Conservation (phyloP, 2,888 invertebrate species). For the Platynereis dumerilii region DNA sequence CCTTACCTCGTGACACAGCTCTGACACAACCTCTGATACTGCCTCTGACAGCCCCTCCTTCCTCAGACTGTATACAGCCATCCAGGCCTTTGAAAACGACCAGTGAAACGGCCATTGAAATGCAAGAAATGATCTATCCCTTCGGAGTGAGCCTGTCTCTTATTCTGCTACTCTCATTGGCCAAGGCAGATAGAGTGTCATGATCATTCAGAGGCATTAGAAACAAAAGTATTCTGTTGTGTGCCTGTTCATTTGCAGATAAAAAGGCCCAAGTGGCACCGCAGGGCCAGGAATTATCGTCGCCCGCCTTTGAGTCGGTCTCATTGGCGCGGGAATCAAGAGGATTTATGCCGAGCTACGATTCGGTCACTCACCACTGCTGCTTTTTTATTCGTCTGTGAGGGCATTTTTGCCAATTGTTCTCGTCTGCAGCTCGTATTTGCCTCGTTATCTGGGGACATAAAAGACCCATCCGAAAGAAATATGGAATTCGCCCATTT, state of each 20-base stretch:
- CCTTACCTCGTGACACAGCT: no score
- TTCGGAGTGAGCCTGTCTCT: no score
- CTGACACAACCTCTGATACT: no score
- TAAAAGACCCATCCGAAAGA: conserved; percentile 20
- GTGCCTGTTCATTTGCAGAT: not conserved
- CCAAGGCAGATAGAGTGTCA: no score
- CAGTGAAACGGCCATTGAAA: no score
- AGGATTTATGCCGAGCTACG: conserved; percentile 11
- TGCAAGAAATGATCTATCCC: no score
- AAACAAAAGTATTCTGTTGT: not conserved
- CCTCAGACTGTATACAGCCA: no score
- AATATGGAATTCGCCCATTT: conserved; percentile 23
- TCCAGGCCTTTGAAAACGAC: no score
- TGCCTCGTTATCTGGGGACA: no score
- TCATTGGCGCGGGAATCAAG: conserved; percentile 14
- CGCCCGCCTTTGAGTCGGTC: conserved; percentile 5
- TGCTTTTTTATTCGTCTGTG: conserved; percentile 8
- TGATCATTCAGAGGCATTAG: conserved; percentile 2
- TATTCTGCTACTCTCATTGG: no score
- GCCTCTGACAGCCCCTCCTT: no score
- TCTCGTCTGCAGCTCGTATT: not conserved
- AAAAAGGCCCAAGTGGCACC: conserved; percentile 14
- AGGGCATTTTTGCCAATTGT: conserved; percentile 23
- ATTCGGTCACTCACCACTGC: conserved; percentile 3
- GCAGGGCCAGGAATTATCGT: conserved; percentile 15